phyloP scores from a whole-genome alignment of 2,113 vertebrate species.

The Ploceus nigricollis region DNA sequence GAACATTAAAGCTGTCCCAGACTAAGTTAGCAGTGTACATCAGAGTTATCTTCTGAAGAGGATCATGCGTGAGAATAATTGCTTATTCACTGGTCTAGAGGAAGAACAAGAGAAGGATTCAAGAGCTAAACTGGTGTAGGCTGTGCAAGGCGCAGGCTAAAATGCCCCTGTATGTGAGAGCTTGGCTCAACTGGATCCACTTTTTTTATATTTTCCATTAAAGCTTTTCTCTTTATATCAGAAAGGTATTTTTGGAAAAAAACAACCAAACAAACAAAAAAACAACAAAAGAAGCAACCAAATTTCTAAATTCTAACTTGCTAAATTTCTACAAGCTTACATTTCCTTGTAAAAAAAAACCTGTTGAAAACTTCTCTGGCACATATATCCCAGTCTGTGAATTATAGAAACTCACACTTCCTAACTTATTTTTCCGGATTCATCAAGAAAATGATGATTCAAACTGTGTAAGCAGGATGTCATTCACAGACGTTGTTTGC shows the following conservation, averaged over 20 bases:
- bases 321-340: background rate
- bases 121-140: background rate
- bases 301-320: background rate
- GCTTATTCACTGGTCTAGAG: background rate
- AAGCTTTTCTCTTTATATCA: background rate
- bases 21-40: background rate
- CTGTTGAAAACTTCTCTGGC: background rate
- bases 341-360: background rate
- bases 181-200: background rate
- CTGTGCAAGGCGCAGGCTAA: background rate
- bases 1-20: background rate
- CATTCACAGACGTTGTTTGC: background rate
- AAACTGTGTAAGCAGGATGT: background rate
- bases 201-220: background rate
- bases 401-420: background rate
- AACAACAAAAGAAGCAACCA: rapidly evolving
- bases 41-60: background rate
- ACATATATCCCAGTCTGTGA: background rate
- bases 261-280: background rate
- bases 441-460: background rate
- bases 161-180: background rate
- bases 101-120: background rate
- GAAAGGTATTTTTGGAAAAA: background rate
- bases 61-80: background rate
- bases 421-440: background rate